Evolutionary conservation across 2,888 invertebrate species (phyloP).

Genomic region (Lapara coniferarum): DNA sequence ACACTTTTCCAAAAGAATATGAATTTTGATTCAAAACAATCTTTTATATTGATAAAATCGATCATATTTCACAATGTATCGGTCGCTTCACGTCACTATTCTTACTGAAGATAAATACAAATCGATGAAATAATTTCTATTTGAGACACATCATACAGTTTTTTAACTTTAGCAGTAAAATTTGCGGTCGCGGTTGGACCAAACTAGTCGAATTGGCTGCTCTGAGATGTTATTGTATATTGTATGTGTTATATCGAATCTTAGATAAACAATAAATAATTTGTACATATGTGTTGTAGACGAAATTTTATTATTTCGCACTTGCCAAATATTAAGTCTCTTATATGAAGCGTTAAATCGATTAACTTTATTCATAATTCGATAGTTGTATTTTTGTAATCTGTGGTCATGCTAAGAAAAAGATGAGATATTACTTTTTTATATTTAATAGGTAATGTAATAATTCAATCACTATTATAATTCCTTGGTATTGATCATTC

Average conservation of each 20-base stretch:
- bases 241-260: conserved; percentile 2
- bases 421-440: too few species aligned
- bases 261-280: conserved; percentile 13
- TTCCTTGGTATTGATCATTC: too few species aligned
- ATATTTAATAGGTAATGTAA: too few species aligned
- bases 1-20: too few species aligned
- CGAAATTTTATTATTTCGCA: background rate
- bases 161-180: conserved; percentile 40
- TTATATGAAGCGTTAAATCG: background rate
- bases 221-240: conserved; percentile 36
- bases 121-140: background rate
- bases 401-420: background rate
- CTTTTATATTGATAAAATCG: too few species aligned
- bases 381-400: background rate
- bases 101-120: background rate
- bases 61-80: background rate
- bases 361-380: background rate
- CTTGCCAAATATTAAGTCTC: background rate
- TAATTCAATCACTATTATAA: too few species aligned
- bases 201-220: conserved; percentile 52
- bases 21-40: too few species aligned
- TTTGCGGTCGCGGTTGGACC: conserved; percentile 42
- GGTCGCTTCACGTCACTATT: background rate
- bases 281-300: conserved; percentile 12
- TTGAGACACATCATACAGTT: background rate